Evolutionary conservation across 2,113 vertebrate species (phyloP).

Genomic region (Corythaixoides concolor): DNA sequence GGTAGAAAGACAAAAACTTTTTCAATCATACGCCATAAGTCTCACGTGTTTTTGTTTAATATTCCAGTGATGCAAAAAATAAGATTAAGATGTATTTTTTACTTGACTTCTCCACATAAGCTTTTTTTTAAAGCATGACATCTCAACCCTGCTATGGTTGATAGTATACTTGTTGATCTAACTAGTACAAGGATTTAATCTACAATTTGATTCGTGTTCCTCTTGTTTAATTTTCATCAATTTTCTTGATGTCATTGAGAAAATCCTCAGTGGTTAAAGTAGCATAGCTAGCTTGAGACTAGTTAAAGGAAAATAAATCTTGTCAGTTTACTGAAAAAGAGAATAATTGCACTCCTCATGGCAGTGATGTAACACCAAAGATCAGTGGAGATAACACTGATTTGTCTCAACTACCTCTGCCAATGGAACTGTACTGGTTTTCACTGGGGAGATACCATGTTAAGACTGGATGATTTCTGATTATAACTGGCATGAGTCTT

Average conservation of each 20-base stretch:
- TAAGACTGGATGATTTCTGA: not conserved
- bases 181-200: not conserved
- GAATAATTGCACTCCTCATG: not conserved
- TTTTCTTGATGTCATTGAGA: not conserved
- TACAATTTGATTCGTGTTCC: not conserved
- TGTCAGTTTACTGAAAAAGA: not conserved
- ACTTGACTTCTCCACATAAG: not conserved
- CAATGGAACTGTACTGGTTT: not conserved
- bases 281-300: not conserved
- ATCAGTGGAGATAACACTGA: not conserved
- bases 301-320: not conserved
- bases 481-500: not conserved
- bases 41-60: not conserved
- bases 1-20: not conserved
- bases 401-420: rapidly evolving
- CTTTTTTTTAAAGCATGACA: not conserved
- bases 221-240: not conserved
- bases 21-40: not conserved
- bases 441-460: not conserved
- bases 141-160: not conserved
- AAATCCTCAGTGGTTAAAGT: not conserved
- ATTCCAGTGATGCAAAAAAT: not conserved
- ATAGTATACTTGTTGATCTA: not conserved
- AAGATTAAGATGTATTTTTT: not conserved
- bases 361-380: not conserved